Percentiles rank a stretch among this genome's conserved stretches.
Evolutionary conservation across 2,797 vertebrate genomes (phyloP).

Genomic region (Gambusia yucatana): DNA sequence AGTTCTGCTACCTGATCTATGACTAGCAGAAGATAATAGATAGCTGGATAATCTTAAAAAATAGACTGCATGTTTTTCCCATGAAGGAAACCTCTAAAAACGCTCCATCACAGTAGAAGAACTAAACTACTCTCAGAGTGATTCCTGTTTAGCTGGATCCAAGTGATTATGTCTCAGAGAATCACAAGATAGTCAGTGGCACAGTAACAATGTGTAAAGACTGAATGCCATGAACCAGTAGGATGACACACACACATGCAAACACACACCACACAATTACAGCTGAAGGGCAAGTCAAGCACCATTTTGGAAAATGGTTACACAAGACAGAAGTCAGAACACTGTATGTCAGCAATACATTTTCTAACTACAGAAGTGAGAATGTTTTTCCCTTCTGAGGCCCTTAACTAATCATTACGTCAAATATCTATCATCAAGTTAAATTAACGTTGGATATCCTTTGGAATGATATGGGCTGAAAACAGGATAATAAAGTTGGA

Average conservation of each 20-base stretch:
- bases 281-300: constrained; percentile 43
- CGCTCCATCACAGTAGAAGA: not conserved
- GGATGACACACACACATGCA: constrained; percentile 3
- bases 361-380: not conserved
- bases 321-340: not conserved
- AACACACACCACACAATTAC: not conserved
- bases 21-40: not conserved
- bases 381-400: not conserved
- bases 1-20: not conserved
- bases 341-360: not conserved
- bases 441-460: not conserved
- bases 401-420: not conserved
- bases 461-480: constrained; percentile 9
- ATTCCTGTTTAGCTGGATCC: constrained; percentile 20
- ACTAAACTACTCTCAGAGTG: not conserved
- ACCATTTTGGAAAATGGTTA: constrained; percentile 21
- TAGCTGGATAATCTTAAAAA: not conserved
- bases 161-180: constrained; percentile 8
- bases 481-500: constrained; percentile 30
- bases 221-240: not conserved
- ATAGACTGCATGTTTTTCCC: constrained; percentile 2
- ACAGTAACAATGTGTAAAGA: not conserved
- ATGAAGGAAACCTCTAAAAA: constrained; percentile 9
- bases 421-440: not conserved
- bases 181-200: not conserved